Conservation (phyloP, 2,797 vertebrate species). For the Craterocephalus amniculus region DNA sequence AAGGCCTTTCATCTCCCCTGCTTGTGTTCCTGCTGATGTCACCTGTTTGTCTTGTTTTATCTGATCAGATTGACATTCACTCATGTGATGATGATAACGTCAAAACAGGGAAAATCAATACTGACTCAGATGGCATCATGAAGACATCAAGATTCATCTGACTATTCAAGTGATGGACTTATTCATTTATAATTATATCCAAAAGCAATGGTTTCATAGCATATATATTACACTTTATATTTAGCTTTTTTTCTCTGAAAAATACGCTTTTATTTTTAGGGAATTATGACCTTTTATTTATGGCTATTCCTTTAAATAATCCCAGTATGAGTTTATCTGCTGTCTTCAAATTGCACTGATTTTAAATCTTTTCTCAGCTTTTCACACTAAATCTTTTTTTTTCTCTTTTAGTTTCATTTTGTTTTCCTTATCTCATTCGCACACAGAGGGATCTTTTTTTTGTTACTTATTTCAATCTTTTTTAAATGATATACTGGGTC, state of each 20-base stretch:
- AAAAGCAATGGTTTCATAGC: background rate
- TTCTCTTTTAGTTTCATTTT: background rate
- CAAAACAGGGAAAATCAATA: conserved; percentile 69
- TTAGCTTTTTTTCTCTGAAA: background rate
- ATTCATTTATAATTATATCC: background rate
- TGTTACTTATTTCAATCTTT: background rate
- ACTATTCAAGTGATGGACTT: background rate
- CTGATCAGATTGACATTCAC: conserved; percentile 58
- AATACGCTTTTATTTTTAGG: background rate
- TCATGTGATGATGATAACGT: conserved; percentile 41
- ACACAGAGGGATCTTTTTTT: background rate
- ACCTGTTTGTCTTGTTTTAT: conserved; percentile 47
- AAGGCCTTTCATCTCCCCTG: conserved; percentile 33
- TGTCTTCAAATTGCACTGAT: background rate
- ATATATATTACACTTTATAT: background rate
- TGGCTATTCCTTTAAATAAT: background rate
- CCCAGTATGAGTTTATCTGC: background rate
- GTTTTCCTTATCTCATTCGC: background rate
- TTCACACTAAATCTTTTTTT: background rate
- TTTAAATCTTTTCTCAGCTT: background rate
- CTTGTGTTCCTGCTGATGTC: conserved; percentile 46
- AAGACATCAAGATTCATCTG: conserved; percentile 15
- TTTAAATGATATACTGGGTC: background rate
- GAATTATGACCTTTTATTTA: background rate
- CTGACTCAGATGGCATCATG: conserved; percentile 21